A percentile compares a stretch with the other conserved stretches of the same genome.
Evolutionary conservation across 2,113 vertebrate species (phyloP).

Genomic region (Syngnathus floridae): DNA sequence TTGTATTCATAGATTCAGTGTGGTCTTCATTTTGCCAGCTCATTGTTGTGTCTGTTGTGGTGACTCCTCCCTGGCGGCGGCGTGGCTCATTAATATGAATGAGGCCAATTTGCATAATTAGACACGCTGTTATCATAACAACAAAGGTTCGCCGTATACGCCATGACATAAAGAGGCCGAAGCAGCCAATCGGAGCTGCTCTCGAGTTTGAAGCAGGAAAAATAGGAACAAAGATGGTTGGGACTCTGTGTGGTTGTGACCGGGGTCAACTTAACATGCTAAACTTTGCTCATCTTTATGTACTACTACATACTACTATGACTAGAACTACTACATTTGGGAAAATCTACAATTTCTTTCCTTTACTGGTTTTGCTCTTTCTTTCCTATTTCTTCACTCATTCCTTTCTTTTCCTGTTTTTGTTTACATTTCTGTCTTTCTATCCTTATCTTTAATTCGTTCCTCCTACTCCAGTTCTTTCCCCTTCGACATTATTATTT

Average conservation of each 20-base stretch:
- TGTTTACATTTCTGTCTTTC: background rate
- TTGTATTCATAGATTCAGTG: conserved; percentile 65
- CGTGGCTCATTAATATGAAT: conserved; percentile 63
- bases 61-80: conserved; percentile 56
- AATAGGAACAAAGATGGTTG: conserved; percentile 41
- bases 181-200: conserved; percentile 40
- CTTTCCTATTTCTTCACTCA: background rate
- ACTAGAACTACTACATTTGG: background rate
- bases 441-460: too few relatives aligned
- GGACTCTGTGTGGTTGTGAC: conserved; percentile 19
- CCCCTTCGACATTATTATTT: background rate
- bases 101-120: conserved; percentile 49
- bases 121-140: conserved; percentile 59
- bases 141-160: conserved; percentile 50
- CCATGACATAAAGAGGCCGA: conserved; percentile 35
- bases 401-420: background rate
- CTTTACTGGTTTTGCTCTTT: background rate
- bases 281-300: background rate
- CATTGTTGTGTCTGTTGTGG: conserved; percentile 68
- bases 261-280: background rate
- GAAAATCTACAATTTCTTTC: background rate
- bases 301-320: background rate
- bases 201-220: conserved; percentile 41
- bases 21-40: conserved; percentile 57
- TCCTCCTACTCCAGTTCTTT: background rate